Base-by-base conservation (phyloP, 2,888 invertebrate genomes). In the Trachelus stipa region DNA sequence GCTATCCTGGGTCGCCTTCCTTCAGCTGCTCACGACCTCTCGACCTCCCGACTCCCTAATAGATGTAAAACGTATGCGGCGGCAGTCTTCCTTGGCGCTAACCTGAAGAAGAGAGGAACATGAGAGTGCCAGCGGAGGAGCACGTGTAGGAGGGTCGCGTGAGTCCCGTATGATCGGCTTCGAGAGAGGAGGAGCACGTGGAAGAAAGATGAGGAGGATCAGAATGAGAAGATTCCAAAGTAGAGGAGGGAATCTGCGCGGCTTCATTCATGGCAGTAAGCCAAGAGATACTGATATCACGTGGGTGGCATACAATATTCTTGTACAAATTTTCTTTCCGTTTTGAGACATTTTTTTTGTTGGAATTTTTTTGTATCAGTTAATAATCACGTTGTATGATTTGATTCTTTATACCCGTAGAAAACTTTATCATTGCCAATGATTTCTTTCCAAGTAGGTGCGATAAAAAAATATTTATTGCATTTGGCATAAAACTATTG, bases 51-150 rank as follows among this genome's bases (percentile, higher is more conserved):
- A 31, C 33, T 56, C 31, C 33, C 73, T 81, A 81, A 80, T 80
- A 78, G 79, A 83, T 83, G 81, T 81, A 83, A 81, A 83, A 79
- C 81, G 79, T 83, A 81, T 81, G 80, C 80, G 78, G 34, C 71
- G 33, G 31, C 71, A 31, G 71, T 34, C 31, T 12, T 34, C 71
- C 31, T 56, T 56, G 23, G 56, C 23, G 9, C 56, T 56, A 56
- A 56, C 56, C 56, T 23, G 56, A 23, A 56, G 56, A 9, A 23
- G 56, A 9, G 23, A 23, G 56, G 56, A 56, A 23, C 23, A 15
- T 6, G 56, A 56, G 56, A 23, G 6, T 56, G 56, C 15, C 56
- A 56, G 23, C 56, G 1, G 23, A 23, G 23, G 56, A 56, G 56
- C 56, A 56, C 56, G 56, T 56, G 56, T 56, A 9, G 56, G 9